Evolutionary conservation across 2,797 vertebrate genomes (phyloP).

Genomic region (Bucorvus abyssinicus): DNA sequence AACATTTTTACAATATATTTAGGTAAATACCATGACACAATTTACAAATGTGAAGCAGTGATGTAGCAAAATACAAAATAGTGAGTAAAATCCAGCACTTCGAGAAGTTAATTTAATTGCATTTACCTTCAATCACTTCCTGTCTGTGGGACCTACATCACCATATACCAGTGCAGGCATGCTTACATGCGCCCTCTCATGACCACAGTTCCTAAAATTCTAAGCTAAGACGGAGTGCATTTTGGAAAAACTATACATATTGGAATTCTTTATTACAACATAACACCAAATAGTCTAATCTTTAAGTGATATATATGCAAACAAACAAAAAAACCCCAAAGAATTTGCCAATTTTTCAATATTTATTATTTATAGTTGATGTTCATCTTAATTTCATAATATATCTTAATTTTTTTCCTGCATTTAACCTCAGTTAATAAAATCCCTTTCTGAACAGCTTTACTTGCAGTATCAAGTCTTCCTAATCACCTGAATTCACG

Average conservation of each 20-base stretch:
- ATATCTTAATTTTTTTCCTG: not conserved
- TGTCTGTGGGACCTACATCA: not conserved
- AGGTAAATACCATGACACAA: not conserved
- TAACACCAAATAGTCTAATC: not conserved
- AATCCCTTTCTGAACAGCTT: slow-evolving; percentile 12
- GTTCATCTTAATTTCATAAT: not conserved
- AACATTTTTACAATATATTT: not conserved
- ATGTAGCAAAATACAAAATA: not conserved
- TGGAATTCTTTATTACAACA: not conserved
- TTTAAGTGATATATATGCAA: not conserved
- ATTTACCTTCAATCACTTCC: not conserved
- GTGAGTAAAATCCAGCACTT: not conserved
- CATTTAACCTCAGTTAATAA: slow-evolving; percentile 2
- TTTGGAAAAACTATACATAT: not conserved
- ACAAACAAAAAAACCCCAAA: not conserved
- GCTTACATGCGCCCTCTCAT: not conserved
- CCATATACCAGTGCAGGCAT: not conserved
- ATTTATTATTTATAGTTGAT: not conserved
- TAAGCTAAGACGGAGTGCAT: not conserved
- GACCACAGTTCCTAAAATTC: not conserved
- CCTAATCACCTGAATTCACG: slow-evolving; percentile 29
- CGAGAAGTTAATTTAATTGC: not conserved
- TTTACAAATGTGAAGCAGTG: not conserved
- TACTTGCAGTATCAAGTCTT: slow-evolving; percentile 13
- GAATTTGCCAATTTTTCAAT: not conserved